Evolutionary conservation across 2,113 vertebrate species (phyloP).

Genomic region (Bombycilla garrulus): DNA sequence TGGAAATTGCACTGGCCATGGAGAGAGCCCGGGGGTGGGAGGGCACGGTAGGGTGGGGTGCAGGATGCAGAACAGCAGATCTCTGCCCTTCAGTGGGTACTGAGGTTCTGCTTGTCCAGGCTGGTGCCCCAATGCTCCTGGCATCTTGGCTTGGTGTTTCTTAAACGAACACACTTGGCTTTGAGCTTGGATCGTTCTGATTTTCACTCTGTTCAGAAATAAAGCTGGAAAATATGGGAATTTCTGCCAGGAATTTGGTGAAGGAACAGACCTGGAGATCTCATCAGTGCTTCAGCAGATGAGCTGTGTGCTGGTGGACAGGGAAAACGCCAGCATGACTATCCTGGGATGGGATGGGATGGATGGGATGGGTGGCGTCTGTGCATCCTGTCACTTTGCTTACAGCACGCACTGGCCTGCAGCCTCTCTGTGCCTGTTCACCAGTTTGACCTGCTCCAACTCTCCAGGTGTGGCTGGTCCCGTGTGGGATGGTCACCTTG

Average conservation of each 20-base stretch:
- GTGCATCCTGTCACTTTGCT: not conserved
- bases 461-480: not conserved
- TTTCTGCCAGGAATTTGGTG: not conserved
- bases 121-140: not conserved
- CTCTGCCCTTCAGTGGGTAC: fast-evolving
- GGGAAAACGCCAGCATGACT: fast-evolving
- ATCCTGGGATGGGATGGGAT: fast-evolving
- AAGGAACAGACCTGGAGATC: fast-evolving
- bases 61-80: not conserved
- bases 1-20: not conserved
- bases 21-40: not conserved
- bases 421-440: not conserved
- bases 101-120: not conserved
- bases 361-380: not conserved
- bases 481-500: not conserved
- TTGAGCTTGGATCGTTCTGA: not conserved
- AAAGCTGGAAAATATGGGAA: not conserved
- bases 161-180: too few relatives aligned
- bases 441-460: fast-evolving
- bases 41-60: not conserved
- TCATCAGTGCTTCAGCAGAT: not conserved
- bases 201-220: not conserved
- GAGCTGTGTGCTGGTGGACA: not conserved
- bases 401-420: fast-evolving
- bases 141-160: fast-evolving